Evolutionary conservation across 1,140 invertebrate species (phyloP).

Genomic region (Glossosoma conforme): DNA sequence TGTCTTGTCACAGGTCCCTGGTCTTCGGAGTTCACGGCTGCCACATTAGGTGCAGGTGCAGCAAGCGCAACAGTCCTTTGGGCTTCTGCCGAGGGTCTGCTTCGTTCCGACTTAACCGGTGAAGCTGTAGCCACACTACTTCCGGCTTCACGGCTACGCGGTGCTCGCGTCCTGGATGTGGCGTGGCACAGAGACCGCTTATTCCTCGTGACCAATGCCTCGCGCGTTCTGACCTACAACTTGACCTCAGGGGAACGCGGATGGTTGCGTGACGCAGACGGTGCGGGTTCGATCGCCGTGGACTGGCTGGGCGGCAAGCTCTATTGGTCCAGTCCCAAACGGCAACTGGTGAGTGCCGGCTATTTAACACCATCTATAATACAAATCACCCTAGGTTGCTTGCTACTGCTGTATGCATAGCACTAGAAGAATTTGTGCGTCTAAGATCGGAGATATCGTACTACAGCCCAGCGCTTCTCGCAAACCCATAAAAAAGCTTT

Average conservation of each 20-base stretch:
- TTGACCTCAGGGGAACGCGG: slow-evolving; percentile 54
- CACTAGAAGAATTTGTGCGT: too few relatives aligned
- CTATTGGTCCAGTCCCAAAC: slow-evolving; percentile 85
- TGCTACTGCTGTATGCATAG: too few relatives aligned
- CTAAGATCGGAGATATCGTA: too few relatives aligned
- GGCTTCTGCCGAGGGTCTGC: slow-evolving; percentile 63
- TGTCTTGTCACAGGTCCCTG: slow-evolving; percentile 66
- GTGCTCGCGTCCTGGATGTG: slow-evolving; percentile 59
- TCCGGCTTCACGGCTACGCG: slow-evolving; percentile 50
- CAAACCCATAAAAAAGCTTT: too few relatives aligned
- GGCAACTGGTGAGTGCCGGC: slow-evolving; percentile 65
- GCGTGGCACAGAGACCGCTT: slow-evolving; percentile 64
- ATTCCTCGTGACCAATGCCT: slow-evolving; percentile 70
- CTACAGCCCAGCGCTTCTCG: too few relatives aligned
- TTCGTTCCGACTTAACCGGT: slow-evolving; percentile 70
- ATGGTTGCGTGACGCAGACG: slow-evolving; percentile 58
- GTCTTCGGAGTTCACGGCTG: slow-evolving; percentile 68
- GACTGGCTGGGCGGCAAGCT: slow-evolving; percentile 86
- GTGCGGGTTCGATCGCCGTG: slow-evolving; percentile 73
- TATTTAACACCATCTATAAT: not conserved
- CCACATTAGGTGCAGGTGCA: slow-evolving; percentile 55
- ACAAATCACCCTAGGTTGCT: too few relatives aligned
- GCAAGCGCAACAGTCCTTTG: slow-evolving; percentile 63
- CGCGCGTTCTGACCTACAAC: slow-evolving; percentile 66
- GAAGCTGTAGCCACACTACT: slow-evolving; percentile 62